Percentiles rank a stretch among this genome's conserved stretches.
phyloP scores from a whole-genome alignment of 2,888 invertebrate genomes.

The Drosophila anomalata region DNA sequence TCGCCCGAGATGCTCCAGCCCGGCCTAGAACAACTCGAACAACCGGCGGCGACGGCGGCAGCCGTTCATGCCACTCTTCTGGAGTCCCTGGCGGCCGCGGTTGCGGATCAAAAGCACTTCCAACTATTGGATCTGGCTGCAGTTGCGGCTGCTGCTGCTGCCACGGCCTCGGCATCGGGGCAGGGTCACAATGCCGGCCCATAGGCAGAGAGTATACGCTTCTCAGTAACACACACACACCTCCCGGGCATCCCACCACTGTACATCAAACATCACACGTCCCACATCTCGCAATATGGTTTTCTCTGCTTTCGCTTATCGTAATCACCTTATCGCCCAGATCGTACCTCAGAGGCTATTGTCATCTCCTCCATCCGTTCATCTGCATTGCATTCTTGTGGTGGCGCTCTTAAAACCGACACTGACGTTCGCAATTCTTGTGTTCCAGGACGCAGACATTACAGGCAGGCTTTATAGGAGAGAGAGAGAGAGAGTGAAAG shows the following conservation, averaged over 20 bases:
- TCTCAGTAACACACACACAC: neutral
- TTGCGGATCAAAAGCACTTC: conserved; percentile 79
- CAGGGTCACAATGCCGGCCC: conserved; percentile 59
- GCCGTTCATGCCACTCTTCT: conserved; percentile 72
- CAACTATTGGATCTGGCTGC: conserved; percentile 76
- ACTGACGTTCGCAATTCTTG: conserved; percentile 32
- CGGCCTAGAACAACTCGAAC: conserved; percentile 40
- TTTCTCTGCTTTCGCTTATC: conserved; percentile 2
- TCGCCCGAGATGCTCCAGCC: conserved; percentile 63
- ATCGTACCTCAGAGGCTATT: conserved; percentile 26
- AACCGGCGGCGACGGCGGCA: conserved; percentile 59
- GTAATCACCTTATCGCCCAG: conserved; percentile 2
- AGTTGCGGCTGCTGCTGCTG: conserved; percentile 67
- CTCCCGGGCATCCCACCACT: conserved; percentile 8
- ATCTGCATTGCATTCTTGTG: neutral
- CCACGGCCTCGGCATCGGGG: conserved; percentile 58
- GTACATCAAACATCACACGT: conserved; percentile 6
- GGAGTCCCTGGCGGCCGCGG: conserved; percentile 73
- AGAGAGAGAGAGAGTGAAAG: neutral
- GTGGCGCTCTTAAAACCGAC: conserved; percentile 10
- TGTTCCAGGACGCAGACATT: conserved; percentile 44
- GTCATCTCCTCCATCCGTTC: neutral
- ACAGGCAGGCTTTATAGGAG: conserved; percentile 32
- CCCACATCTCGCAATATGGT: conserved; percentile 6
- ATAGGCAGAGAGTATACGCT: conserved; percentile 31